These are phyloP conservation scores for Phycodurus eques DNA, from an alignment of 2,113 vertebrate species.

Conservation along the genomic window DNA sequence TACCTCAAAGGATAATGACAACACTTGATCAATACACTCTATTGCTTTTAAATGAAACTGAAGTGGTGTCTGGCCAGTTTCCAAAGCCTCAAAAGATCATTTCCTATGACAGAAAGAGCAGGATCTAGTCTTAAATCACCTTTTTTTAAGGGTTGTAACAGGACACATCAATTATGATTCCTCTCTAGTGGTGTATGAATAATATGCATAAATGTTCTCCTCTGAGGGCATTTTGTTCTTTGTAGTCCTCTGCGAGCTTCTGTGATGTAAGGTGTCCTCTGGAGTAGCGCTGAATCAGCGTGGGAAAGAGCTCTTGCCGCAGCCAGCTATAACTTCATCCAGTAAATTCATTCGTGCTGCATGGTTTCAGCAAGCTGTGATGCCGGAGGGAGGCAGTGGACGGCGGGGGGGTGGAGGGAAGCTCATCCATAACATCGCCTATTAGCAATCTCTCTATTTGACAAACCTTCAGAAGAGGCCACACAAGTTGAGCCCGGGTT, in stretches of 20 bases:
- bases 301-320: constrained; percentile 56
- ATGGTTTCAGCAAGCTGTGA: constrained; percentile 39
- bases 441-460: not conserved
- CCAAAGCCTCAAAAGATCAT: no score
- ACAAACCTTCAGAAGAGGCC: not conserved
- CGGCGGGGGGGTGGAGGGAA: no score
- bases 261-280: constrained; percentile 52
- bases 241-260: not conserved
- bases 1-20: no score
- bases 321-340: constrained; percentile 48
- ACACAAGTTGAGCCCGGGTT: not conserved
- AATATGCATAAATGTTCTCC: constrained; percentile 5
- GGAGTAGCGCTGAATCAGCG: constrained; percentile 62
- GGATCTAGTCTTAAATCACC: no score
- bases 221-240: constrained; percentile 22
- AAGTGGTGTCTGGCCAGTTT: no score
- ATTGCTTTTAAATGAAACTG: no score
- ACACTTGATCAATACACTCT: no score
- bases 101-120: no score
- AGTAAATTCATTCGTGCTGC: constrained; percentile 41
- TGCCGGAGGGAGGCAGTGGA: constrained; percentile 4
- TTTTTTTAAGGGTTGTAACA: no score
- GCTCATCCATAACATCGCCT: not conserved
- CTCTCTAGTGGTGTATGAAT: not conserved
- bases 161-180: no score